Evolutionary conservation across 2,113 vertebrate species (phyloP).

Genomic region (Cyprinodon variegatus): DNA sequence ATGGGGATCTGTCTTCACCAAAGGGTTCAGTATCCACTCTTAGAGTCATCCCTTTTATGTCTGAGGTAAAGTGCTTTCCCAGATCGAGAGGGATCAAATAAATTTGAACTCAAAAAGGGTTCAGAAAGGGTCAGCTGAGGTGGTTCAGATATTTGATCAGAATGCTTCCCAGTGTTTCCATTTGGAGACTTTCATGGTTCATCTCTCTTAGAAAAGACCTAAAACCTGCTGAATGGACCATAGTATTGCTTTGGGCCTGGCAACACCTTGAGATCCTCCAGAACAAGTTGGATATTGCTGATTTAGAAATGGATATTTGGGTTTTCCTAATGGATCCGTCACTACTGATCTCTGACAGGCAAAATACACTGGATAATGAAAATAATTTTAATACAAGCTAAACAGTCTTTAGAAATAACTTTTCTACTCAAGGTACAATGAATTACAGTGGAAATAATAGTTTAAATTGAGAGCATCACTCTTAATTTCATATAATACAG

Average conservation of each 20-base stretch:
- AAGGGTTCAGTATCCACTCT: too few species aligned
- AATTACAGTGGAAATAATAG: not conserved
- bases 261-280: not conserved
- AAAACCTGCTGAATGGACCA: not conserved
- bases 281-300: not conserved
- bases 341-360: not conserved
- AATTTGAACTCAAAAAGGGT: not conserved
- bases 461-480: not conserved
- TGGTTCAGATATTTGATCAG: not conserved
- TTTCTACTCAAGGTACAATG: not conserved
- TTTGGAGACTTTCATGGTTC: not conserved
- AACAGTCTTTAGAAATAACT: not conserved
- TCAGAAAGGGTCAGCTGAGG: not conserved
- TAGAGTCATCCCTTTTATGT: not conserved
- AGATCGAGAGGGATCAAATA: not conserved
- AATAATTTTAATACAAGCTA: not conserved
- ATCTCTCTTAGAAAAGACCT: not conserved
- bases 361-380: not conserved
- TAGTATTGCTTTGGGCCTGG: not conserved
- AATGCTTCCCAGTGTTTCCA: not conserved
- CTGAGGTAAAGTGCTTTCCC: not conserved
- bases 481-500: conserved; percentile 19
- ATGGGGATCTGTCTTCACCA: not conserved
- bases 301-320: not conserved
- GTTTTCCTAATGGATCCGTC: not conserved